phyloP scores from a whole-genome alignment of 1,140 invertebrate genomes.

The Glomeris maerens region DNA sequence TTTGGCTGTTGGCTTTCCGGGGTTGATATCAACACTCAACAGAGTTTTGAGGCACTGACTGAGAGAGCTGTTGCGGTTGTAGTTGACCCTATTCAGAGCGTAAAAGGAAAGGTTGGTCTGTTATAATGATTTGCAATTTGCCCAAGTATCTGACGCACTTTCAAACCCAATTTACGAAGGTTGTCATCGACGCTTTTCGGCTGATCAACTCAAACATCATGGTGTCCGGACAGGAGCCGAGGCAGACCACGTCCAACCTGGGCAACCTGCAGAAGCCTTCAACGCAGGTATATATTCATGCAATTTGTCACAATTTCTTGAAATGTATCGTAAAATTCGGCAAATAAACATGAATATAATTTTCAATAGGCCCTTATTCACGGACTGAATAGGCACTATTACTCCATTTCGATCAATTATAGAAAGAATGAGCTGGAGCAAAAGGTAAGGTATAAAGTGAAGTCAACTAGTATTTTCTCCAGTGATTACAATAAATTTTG shows the following conservation, averaged over 20 bases:
- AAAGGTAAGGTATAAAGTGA: conserved; percentile 38
- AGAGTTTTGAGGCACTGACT: conserved; percentile 96
- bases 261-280: conserved; percentile 98
- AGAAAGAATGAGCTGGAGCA: conserved; percentile 98
- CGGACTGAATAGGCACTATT: conserved; percentile 97
- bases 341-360: conserved; percentile 8
- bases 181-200: conserved; percentile 87
- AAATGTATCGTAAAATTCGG: neutral
- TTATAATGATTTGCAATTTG: conserved; percentile 6
- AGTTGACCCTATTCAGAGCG: conserved; percentile 98
- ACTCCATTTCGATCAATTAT: conserved; percentile 99
- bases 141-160: conserved; percentile 6
- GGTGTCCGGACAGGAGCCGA: conserved; percentile 94
- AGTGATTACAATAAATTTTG: conserved; percentile 3
- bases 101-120: conserved; percentile 59
- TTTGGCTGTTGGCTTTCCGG: conserved; percentile 99
- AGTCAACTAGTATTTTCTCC: neutral
- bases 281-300: conserved; percentile 49
- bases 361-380: conserved; percentile 79
- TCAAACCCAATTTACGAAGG: conserved; percentile 41
- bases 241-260: conserved; percentile 97
- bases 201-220: conserved; percentile 99
- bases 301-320: neutral
- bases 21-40: conserved; percentile 99
- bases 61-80: conserved; percentile 98